These are phyloP conservation scores for Aptenodytes forsteri DNA, from an alignment of 2,113 vertebrate species.

Conservation along the genomic window DNA sequence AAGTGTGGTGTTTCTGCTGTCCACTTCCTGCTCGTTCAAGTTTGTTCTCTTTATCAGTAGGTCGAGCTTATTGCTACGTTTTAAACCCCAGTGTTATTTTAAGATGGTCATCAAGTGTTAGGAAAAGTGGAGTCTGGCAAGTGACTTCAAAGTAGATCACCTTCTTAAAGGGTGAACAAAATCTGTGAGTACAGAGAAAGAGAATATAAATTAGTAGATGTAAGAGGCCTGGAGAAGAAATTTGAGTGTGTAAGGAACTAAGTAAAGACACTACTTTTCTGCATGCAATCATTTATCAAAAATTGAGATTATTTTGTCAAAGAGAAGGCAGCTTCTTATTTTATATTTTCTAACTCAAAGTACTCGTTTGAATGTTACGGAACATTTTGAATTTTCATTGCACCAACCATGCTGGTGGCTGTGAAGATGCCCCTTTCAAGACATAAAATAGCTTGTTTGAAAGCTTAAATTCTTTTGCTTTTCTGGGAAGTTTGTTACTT, in stretches of 20 bases:
- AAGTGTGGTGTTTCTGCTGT: background rate
- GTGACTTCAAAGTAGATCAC: background rate
- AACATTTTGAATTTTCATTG: background rate
- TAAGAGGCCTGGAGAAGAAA: background rate
- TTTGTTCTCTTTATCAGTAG: background rate
- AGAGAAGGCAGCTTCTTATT: background rate
- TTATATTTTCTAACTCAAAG: background rate
- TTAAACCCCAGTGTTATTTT: background rate
- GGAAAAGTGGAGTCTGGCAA: background rate
- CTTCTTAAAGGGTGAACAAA: background rate
- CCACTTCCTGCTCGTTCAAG: background rate
- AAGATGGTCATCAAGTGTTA: background rate
- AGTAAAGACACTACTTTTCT: background rate
- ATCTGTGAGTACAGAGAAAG: background rate
- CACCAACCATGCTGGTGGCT: background rate
- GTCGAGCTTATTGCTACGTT: background rate
- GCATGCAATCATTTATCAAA: background rate
- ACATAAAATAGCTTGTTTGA: background rate
- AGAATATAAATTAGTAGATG: background rate
- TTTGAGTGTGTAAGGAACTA: background rate
- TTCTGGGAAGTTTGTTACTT: background rate
- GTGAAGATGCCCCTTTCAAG: background rate
- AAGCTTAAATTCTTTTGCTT: background rate
- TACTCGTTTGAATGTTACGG: background rate
- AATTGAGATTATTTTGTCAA: background rate